These are phyloP conservation scores for Sinocyclocheilus grahami DNA, from an alignment of 2,113 vertebrate genomes.

Conservation along the genomic window DNA sequence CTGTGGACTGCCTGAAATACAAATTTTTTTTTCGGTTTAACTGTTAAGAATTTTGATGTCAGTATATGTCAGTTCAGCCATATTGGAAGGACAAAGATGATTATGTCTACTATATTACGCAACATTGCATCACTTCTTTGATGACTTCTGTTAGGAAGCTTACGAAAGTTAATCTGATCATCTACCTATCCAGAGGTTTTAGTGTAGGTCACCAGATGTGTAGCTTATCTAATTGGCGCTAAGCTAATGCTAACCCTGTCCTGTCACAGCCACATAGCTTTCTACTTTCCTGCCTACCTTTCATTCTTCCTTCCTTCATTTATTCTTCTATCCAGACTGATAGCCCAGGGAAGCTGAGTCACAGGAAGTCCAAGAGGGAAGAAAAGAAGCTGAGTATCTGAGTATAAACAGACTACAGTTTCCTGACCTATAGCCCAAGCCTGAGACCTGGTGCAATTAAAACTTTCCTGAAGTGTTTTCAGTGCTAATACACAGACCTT, in stretches of 20 bases:
- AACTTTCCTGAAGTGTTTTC: constrained; percentile 11
- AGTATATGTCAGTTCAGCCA: neutral
- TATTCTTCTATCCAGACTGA: neutral
- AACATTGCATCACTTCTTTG: constrained; percentile 12
- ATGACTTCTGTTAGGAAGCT: constrained; percentile 34
- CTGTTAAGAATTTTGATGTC: neutral
- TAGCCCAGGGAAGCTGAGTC: too few relatives aligned
- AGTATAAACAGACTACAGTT: neutral
- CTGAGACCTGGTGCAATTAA: neutral
- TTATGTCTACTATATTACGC: constrained; percentile 28
- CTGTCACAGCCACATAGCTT: neutral
- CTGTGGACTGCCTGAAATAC: neutral
- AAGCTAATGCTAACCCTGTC: neutral
- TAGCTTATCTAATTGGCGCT: neutral
- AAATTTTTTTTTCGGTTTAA: neutral
- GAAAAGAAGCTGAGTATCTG: neutral
- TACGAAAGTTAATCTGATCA: constrained; percentile 36
- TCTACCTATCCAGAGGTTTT: neutral
- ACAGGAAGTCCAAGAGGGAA: too few relatives aligned
- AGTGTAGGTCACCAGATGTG: neutral
- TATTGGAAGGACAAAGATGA: constrained; percentile 4
- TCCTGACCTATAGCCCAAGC: too few relatives aligned
- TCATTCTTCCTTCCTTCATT: neutral
- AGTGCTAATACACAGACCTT: neutral
- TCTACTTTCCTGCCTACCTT: neutral